These are phyloP conservation scores for Styela clava DNA, from an alignment of 23 tunicate species.

Conservation along the genomic window DNA sequence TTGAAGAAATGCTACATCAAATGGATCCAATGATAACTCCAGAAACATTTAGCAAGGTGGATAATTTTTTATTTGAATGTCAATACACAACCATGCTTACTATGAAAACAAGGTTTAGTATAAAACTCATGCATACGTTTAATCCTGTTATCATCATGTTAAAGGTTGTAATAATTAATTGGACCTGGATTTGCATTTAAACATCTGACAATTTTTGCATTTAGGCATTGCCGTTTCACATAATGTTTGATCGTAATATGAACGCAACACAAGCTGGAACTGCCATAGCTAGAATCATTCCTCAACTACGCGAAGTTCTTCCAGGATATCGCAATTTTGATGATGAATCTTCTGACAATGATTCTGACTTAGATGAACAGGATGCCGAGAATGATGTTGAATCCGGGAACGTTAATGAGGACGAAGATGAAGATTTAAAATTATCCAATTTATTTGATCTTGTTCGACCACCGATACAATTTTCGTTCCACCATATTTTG, in stretches of 20 bases:
- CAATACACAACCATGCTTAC: too few relatives aligned
- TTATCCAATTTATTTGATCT: constrained; percentile 69
- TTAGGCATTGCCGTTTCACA: constrained; percentile 82
- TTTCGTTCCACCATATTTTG: constrained; percentile 55
- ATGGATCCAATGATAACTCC: constrained; percentile 59
- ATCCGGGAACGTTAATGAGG: not conserved
- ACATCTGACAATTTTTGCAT: too few relatives aligned
- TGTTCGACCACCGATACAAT: constrained; percentile 64
- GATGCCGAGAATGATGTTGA: constrained; percentile 6
- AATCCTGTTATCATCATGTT: too few relatives aligned
- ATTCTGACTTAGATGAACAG: not conserved
- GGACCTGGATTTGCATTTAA: too few relatives aligned
- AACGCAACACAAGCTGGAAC: constrained; percentile 66
- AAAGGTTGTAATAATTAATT: too few relatives aligned
- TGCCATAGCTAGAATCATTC: constrained; percentile 74
- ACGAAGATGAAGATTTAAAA: constrained; percentile 21
- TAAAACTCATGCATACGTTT: too few relatives aligned
- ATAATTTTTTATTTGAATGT: too few relatives aligned
- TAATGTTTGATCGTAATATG: constrained; percentile 91
- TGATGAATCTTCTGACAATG: constrained; percentile 7
- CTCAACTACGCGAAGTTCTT: constrained; percentile 43
- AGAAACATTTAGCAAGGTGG: constrained; percentile 68
- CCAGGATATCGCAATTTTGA: constrained; percentile 14
- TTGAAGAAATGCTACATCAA: constrained; percentile 48
- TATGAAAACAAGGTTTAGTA: too few relatives aligned